Percentiles rank a stretch among this genome's conserved stretches.
phyloP scores from a whole-genome alignment of 2,888 invertebrate genomes.

The Lottia gigantea region DNA sequence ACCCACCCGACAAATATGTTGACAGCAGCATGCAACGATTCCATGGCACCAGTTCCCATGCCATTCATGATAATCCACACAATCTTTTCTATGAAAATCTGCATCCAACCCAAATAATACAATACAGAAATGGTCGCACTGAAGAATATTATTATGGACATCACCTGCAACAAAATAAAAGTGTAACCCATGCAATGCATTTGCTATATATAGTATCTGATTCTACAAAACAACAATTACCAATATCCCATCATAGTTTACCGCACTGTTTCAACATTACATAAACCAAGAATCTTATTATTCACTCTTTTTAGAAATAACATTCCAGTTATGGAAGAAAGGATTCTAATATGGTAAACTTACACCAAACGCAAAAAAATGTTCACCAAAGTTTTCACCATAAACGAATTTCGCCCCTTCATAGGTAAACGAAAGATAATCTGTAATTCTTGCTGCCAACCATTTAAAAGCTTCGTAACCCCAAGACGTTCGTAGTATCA shows the following conservation, averaged over 20 bases:
- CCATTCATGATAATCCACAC: slow-evolving; percentile 71
- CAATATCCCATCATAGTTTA: not conserved
- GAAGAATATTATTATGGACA: slow-evolving; percentile 92
- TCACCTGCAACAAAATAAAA: slow-evolving; percentile 68
- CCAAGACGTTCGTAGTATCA: slow-evolving; percentile 41
- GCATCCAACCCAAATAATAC: slow-evolving; percentile 87
- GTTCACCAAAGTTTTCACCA: slow-evolving; percentile 70
- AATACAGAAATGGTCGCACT: slow-evolving; percentile 88
- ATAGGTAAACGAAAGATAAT: slow-evolving; percentile 82
- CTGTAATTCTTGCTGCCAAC: slow-evolving; percentile 77
- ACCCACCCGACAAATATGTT: slow-evolving; percentile 95
- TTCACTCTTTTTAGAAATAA: too few relatives aligned
- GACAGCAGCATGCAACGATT: slow-evolving; percentile 89
- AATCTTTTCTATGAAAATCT: slow-evolving; percentile 80
- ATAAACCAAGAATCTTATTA: too few relatives aligned
- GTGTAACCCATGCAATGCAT: too few relatives aligned
- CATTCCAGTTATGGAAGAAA: too few relatives aligned
- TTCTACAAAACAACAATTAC: not conserved
- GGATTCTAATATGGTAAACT: slow-evolving; percentile 52
- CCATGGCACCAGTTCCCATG: slow-evolving; percentile 89
- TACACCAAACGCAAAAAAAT: slow-evolving; percentile 87
- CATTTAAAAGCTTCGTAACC: slow-evolving; percentile 76
- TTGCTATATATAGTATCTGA: not conserved
- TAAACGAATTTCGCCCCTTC: slow-evolving; percentile 87
- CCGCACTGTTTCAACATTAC: not conserved